A percentile compares a stretch with the other conserved stretches of the same genome.
phyloP scores from a whole-genome alignment of 1,140 invertebrate species.

The Zaprionus nigranus region DNA sequence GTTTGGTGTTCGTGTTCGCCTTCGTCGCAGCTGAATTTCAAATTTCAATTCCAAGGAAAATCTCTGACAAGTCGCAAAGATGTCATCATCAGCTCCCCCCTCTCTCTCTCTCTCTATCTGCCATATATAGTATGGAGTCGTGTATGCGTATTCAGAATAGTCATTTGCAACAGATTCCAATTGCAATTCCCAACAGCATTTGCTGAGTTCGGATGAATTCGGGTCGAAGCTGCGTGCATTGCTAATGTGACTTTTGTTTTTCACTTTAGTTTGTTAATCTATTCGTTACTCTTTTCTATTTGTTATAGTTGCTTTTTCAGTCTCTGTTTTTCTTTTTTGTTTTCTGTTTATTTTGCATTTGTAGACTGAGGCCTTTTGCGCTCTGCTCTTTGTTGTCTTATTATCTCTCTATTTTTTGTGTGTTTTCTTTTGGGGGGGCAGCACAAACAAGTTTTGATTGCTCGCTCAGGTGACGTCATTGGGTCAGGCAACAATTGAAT shows the following conservation, averaged over 20 bases:
- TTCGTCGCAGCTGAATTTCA: conserved; percentile 47
- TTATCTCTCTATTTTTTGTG: conserved; percentile 38
- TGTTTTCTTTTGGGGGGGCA: conserved; percentile 44
- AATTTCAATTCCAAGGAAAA: conserved; percentile 80
- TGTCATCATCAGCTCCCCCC: conserved; percentile 60
- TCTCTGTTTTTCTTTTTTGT: conserved; percentile 38
- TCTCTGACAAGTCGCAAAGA: conserved; percentile 51
- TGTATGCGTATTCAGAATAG: conserved; percentile 46
- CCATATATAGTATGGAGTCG: conserved; percentile 3
- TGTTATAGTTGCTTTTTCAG: conserved; percentile 49
- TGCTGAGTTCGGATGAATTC: conserved; percentile 29
- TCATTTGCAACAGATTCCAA: conserved; percentile 63
- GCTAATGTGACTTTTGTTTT: conserved; percentile 65
- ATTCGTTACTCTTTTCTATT: conserved; percentile 18
- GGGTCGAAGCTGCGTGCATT: conserved; percentile 49
- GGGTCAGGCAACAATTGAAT: conserved; percentile 66
- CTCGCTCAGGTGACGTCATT: conserved; percentile 64
- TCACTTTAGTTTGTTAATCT: conserved; percentile 55
- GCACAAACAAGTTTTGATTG: conserved; percentile 79
- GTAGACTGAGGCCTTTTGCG: conserved; percentile 24
- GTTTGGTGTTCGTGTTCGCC: conserved; percentile 26
- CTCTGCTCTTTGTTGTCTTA: conserved; percentile 45
- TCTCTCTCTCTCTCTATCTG: conserved; percentile 19
- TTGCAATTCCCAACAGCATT: conserved; percentile 43
- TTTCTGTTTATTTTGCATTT: conserved; percentile 29